phyloP scores from a whole-genome alignment of 2,113 vertebrate genomes.

The Turdus rufiventris region DNA sequence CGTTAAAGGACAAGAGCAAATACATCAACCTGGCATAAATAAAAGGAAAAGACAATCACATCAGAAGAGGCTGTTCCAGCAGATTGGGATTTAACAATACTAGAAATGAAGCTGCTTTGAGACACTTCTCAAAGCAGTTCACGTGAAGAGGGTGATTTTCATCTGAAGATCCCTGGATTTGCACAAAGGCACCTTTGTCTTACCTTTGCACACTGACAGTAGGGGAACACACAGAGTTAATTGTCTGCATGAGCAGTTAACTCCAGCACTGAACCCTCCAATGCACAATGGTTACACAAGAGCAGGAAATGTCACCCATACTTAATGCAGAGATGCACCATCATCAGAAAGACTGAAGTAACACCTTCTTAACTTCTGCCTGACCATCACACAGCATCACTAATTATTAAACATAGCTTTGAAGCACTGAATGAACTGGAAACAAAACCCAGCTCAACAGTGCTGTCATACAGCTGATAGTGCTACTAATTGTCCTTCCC shows the following conservation, averaged over 20 bases:
- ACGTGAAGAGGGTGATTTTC: not conserved
- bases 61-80: not conserved
- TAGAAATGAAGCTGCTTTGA: not conserved
- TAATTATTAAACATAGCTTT: not conserved
- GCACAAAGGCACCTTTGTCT: not conserved
- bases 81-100: not conserved
- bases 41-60: not conserved
- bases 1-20: not conserved
- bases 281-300: not conserved
- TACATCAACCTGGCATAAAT: not conserved
- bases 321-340: fast-evolving
- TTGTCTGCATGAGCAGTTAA: not conserved
- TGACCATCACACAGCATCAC: not conserved
- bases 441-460: not conserved
- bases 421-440: not conserved
- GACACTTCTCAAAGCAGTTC: slow-evolving; percentile 2
- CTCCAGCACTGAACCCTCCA: not conserved
- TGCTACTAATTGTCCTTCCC: not conserved
- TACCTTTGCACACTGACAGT: not conserved
- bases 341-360: not conserved
- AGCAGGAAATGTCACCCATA: not conserved
- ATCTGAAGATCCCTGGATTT: not conserved
- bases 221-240: fast-evolving
- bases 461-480: not conserved
- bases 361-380: not conserved